Base-by-base conservation (phyloP, 2,888 invertebrate genomes). In the Ormyrus thymus region DNA sequence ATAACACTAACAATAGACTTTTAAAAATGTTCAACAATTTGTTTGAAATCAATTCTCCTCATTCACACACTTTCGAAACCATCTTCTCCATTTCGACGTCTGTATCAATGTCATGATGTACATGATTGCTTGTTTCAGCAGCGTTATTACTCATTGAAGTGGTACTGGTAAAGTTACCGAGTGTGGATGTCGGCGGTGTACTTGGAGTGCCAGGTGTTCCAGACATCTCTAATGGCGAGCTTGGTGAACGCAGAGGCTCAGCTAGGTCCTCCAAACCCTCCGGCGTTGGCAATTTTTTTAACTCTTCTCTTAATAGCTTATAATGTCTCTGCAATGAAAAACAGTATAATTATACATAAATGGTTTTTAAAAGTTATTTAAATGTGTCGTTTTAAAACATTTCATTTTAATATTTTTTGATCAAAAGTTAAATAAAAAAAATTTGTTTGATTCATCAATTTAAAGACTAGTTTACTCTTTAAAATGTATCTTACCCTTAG, bases 221-320 rank as follows among this genome's bases (percentile, higher is more conserved):
- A 29, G 87, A 85, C 50, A 87, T 81, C 81, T 91, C 92, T 66
- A 92, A 89, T 8, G 91, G 87, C 9, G 89, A 88, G 8, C 87
- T 86, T 6, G 89, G 89, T 15, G 89, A 89, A 43, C 87, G 87
- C 59, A 89, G 81, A 13, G 92, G 93, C 87, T 93, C 93, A 85
- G 93, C 94, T 84, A 95, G 90, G 85, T 95, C 95, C 89, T 95
- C 94, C 66, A 95, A 90, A 11, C 95, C 95, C 62, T 93, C 91
- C 7, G 97, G 97, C 51, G 95, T 94, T 86, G 94, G 94, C 89
- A 98, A 92, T 91, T 96, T 96, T 81, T 93, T 93, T 84, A 98
- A 91, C 91, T 97, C 97, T 89, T 97, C 97, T 85, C 96, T 94
- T 82, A 98, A 91, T 87, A 96, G 95, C 83, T 94, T 93, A 90